Evolutionary conservation across 1,140 invertebrate species (phyloP), one percentile per base, ranked within the genome.

Genomic region (Sipha flava): DNA sequence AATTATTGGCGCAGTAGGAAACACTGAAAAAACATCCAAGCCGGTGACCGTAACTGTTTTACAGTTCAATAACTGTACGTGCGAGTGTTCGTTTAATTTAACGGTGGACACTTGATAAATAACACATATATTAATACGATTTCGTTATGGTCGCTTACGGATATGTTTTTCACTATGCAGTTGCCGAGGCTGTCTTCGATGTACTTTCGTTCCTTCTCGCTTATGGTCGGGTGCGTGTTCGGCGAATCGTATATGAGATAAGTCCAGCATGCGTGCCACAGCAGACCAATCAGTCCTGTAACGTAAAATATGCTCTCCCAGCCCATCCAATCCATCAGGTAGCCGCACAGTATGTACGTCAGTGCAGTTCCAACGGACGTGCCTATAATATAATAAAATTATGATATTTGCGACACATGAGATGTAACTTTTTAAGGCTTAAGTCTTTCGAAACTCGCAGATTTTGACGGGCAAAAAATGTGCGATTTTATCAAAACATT

Each of bases 211-310:
- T 96, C 95, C 1, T 89, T 85, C 1, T 87, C 83, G 0, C 88
- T 88, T 64, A 98, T 97, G 62, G 90, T 87, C 6, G 92, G 92
- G 88, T 98, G 95, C 72, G 87, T 84, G 1, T 89, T 88, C 10
- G 96, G 96, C 14, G 89, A 88, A 82, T 94, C 91, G 82, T 90
- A 93, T 1, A 94, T 88, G n/a, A 93, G 85, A 59, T 89, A 87
- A 82, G 90, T 87, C 93, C 93, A 94, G 82, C 90, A 90, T 29
- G 88, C 83, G 81, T 92, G 94, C 95, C 95, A 97, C 4, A 93
- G 49, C 9, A 94, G 54, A 5, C 90, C 90, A 6, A 91, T 82
- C 1, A 86, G 81, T 34, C 91, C 92, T 14, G 89, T 90, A 3
- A 90, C 83, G 81, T 94, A 90, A 84, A 95, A 95, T 0, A 92